These are phyloP conservation scores for Rosalia funebris DNA, from an alignment of 2,888 invertebrate genomes.

Conservation along the genomic window DNA sequence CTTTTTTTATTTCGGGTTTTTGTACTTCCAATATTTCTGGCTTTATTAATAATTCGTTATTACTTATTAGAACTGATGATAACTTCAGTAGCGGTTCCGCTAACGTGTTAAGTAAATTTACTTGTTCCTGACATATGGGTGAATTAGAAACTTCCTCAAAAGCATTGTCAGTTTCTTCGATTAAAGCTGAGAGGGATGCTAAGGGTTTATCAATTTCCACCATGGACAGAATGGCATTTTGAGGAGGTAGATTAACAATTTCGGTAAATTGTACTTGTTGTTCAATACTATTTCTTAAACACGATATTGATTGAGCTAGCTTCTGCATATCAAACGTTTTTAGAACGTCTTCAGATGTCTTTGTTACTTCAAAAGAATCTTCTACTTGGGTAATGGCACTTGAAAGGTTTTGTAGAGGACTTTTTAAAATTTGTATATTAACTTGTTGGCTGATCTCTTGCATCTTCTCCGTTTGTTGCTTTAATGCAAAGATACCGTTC, in stretches of 20 bases:
- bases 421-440: not conserved
- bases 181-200: constrained; percentile 20
- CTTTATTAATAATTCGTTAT: constrained; percentile 32
- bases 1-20: constrained; percentile 23
- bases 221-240: constrained; percentile 33
- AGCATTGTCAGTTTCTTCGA: constrained; percentile 27
- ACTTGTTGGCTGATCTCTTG: not conserved
- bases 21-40: constrained; percentile 18
- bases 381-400: not conserved
- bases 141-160: constrained; percentile 23
- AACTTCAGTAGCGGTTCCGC: constrained; percentile 43
- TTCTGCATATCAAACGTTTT: constrained; percentile 17
- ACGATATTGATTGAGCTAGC: constrained; percentile 22
- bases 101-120: constrained; percentile 29
- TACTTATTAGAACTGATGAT: constrained; percentile 37
- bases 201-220: constrained; percentile 35
- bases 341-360: constrained; percentile 7
- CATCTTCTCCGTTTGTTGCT: not conserved
- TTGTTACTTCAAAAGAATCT: not conserved
- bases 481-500: not conserved
- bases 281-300: constrained; percentile 20
- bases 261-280: constrained; percentile 5
- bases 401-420: constrained; percentile 2
- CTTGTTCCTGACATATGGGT: constrained; percentile 24
- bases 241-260: not conserved